Evolutionary conservation across 53 echinoderm and acorn worm genomes (phyloP).

Genomic region (Hippasteria phrygiana): DNA sequence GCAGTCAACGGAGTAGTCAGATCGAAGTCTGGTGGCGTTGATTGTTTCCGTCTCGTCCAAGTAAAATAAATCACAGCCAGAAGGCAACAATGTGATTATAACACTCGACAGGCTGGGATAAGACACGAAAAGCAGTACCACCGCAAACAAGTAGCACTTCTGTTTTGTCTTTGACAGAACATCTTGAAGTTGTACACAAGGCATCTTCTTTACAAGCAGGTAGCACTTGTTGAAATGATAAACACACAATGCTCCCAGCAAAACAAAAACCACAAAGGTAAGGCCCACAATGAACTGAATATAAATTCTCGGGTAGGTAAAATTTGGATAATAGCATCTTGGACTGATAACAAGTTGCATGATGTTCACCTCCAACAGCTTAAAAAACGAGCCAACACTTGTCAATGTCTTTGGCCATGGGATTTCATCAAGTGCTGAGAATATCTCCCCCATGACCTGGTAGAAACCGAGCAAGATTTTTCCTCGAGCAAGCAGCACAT

Average conservation of each 20-base stretch:
- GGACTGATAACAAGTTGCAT: constrained; percentile 55
- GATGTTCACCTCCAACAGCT: constrained; percentile 48
- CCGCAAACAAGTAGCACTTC: too few species aligned
- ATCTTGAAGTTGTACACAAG: too few species aligned
- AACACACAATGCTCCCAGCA: too few species aligned
- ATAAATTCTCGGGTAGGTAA: constrained; percentile 46
- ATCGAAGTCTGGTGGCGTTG: constrained; percentile 34
- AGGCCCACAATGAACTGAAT: constrained; percentile 51
- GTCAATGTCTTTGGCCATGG: not conserved
- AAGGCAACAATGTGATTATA: too few species aligned
- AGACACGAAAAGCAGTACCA: too few species aligned
- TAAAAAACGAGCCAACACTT: constrained; percentile 29
- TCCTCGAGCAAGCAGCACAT: constrained; percentile 43
- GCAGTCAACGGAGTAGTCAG: constrained; percentile 71
- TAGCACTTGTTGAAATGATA: too few species aligned
- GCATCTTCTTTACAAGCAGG: too few species aligned
- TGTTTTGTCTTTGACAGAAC: too few species aligned
- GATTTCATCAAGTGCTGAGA: constrained; percentile 40
- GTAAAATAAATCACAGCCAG: too few species aligned
- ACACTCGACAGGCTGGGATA: too few species aligned
- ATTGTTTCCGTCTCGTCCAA: constrained; percentile 22
- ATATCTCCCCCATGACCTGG: constrained; percentile 69
- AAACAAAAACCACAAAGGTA: constrained; percentile 5
- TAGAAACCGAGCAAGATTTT: constrained; percentile 77
- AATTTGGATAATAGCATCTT: constrained; percentile 48